These are phyloP conservation scores for Andinoacara biseriatus DNA, from an alignment of 2,113 vertebrate genomes.

Conservation along the genomic window DNA sequence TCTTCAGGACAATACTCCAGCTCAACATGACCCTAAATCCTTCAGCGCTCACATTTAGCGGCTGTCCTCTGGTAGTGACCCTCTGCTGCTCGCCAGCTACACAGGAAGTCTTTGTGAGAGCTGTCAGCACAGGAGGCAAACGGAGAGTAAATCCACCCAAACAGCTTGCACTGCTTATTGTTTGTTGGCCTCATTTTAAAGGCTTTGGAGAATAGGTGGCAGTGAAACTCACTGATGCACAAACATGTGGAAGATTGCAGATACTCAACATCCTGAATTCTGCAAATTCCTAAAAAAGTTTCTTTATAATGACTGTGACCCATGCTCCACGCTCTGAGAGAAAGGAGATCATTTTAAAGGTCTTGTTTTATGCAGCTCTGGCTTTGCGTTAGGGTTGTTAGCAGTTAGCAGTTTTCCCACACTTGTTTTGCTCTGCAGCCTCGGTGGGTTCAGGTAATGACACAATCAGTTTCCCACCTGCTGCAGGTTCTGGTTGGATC, in stretches of 20 bases:
- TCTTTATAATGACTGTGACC: not conserved
- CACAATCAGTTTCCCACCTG: no score
- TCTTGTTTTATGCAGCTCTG: no score
- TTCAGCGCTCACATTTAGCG: slow-evolving; percentile 27
- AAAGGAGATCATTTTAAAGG: no score
- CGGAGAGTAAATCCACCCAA: not conserved
- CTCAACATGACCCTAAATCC: slow-evolving; percentile 63
- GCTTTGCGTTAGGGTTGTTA: not conserved
- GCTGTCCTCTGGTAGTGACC: slow-evolving; percentile 7
- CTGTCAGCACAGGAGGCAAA: slow-evolving; percentile 21
- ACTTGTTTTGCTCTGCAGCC: no score
- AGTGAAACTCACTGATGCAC: not conserved
- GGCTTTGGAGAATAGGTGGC: not conserved
- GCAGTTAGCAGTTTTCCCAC: rapidly evolving
- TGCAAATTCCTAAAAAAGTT: not conserved
- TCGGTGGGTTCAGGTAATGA: not conserved
- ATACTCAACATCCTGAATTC: not conserved
- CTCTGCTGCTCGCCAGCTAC: slow-evolving; percentile 14
- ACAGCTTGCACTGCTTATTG: slow-evolving; percentile 7
- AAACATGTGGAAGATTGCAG: not conserved
- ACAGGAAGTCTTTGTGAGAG: slow-evolving; percentile 51
- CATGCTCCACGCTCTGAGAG: not conserved
- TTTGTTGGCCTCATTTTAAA: not conserved
- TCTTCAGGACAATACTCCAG: slow-evolving; percentile 47
- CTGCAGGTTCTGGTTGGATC: not conserved